Evolutionary conservation across 2,113 vertebrate species (phyloP).

Genomic region (Nestor notabilis): DNA sequence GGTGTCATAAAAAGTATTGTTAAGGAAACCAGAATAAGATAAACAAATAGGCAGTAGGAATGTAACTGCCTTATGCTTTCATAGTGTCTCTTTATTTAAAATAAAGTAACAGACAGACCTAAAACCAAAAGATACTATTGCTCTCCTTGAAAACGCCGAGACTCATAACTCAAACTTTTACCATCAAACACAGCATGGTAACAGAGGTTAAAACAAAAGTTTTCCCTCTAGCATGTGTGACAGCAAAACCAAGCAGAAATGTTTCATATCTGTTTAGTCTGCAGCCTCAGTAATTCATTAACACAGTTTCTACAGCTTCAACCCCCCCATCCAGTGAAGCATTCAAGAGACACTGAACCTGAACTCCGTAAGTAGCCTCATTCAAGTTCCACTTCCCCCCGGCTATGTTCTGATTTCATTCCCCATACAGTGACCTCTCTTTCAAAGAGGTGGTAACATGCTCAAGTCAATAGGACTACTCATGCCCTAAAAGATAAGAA

Average conservation of each 20-base stretch:
- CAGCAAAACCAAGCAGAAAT: background rate
- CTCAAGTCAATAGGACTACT: background rate
- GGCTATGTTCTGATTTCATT: accelerated
- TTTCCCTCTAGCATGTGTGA: accelerated
- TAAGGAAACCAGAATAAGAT: background rate
- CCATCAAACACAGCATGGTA: background rate
- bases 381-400: background rate
- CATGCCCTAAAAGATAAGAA: background rate
- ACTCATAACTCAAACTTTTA: background rate
- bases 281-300: background rate
- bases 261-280: background rate
- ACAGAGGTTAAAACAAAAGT: background rate
- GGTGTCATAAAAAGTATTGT: background rate
- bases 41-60: background rate
- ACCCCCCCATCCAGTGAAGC: background rate
- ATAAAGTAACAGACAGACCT: background rate
- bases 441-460: background rate
- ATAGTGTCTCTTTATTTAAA: background rate
- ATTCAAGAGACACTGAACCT: background rate
- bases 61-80: background rate
- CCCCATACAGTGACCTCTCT: background rate
- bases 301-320: background rate
- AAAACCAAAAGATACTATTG: background rate
- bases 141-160: background rate
- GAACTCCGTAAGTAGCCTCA: background rate